These are phyloP conservation scores for Hypolimnas misippus DNA, from an alignment of 2,888 invertebrate species.

Conservation along the genomic window DNA sequence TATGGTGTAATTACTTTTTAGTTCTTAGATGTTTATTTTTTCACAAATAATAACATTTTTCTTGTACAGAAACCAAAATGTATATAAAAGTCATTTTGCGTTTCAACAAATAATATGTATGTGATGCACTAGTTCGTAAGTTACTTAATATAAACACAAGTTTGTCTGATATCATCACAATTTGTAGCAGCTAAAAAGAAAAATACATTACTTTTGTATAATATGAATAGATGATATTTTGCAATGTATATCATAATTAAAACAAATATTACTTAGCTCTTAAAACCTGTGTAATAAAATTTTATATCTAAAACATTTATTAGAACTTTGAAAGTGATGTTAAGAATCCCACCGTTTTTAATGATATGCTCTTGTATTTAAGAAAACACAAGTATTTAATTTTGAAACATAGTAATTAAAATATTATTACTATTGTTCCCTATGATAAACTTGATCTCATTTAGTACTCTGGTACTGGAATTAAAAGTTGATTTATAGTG, in stretches of 20 bases:
- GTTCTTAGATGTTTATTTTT: neutral
- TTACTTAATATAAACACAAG: conserved; percentile 5
- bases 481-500: conserved; percentile 19
- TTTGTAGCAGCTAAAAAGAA: conserved; percentile 37
- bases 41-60: neutral
- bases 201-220: conserved; percentile 14
- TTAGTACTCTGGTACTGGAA: conserved; percentile 16
- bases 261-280: neutral
- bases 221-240: conserved; percentile 1
- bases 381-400: conserved; percentile 30
- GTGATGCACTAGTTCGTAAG: conserved; percentile 31
- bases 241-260: neutral
- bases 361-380: conserved; percentile 27
- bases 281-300: conserved; percentile 1
- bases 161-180: conserved; percentile 31
- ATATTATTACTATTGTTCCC: conserved; percentile 15
- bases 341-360: conserved; percentile 38
- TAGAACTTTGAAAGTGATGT: conserved; percentile 7
- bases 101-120: conserved; percentile 15
- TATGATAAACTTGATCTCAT: conserved; percentile 36
- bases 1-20: neutral
- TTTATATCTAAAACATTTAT: conserved; percentile 8
- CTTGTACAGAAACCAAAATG: neutral
- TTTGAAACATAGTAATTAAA: conserved; percentile 16
- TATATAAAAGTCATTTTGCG: neutral